These are phyloP conservation scores for Sebastes jordani DNA, from an alignment of 2,797 vertebrate species.

Conservation along the genomic window DNA sequence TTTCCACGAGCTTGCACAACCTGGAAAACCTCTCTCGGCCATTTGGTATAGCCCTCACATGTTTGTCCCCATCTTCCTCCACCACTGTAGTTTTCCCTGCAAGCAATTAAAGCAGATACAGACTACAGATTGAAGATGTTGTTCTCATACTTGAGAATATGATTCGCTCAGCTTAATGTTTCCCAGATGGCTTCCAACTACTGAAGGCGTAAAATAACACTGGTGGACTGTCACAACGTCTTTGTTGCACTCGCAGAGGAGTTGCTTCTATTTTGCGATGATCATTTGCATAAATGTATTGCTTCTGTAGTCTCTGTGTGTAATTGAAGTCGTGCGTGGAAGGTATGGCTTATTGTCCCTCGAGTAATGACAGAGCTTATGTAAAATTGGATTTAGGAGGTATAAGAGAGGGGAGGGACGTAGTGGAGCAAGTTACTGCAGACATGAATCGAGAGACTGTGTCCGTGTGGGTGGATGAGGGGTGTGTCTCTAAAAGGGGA, in stretches of 20 bases:
- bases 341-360: constrained; percentile 36
- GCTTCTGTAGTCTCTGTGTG: constrained; percentile 14
- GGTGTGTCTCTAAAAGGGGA: constrained; percentile 57
- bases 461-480: constrained; percentile 46
- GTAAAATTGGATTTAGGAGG: constrained; percentile 36
- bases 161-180: constrained; percentile 46
- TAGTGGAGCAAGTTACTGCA: constrained; percentile 24
- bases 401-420: background rate
- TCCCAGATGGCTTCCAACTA: constrained; percentile 52
- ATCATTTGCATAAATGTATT: constrained; percentile 19
- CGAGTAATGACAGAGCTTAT: constrained; percentile 13
- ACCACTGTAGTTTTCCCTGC: constrained; percentile 13
- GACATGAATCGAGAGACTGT: constrained; percentile 48
- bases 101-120: constrained; percentile 45
- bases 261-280: constrained; percentile 7
- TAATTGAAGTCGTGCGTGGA: constrained; percentile 3
- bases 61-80: constrained; percentile 21
- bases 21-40: background rate
- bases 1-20: constrained; percentile 23
- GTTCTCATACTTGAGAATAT: constrained; percentile 40
- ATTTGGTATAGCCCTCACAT: background rate
- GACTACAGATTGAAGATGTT: constrained; percentile 28
- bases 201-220: constrained; percentile 35
- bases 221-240: constrained; percentile 27
- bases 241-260: constrained; percentile 1